These are phyloP conservation scores for Eumacrocentrus americanus DNA, from an alignment of 2,888 invertebrate genomes.

Conservation along the genomic window DNA sequence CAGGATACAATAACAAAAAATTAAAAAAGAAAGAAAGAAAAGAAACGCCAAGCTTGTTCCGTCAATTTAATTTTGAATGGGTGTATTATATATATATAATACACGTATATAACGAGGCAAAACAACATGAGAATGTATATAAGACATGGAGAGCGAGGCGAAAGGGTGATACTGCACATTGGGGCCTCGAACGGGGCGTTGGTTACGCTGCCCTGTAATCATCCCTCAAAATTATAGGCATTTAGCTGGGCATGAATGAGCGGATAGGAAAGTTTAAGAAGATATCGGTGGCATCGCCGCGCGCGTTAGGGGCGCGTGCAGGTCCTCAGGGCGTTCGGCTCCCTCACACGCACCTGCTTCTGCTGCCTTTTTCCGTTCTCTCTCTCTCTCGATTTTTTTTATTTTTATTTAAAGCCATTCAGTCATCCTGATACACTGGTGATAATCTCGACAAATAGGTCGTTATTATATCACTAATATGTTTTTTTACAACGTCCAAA, in stretches of 20 bases:
- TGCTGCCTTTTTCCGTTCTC: slow-evolving; percentile 21
- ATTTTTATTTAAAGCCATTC: background rate
- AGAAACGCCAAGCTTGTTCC: background rate
- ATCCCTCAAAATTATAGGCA: slow-evolving; percentile 59
- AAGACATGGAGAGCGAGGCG: slow-evolving; percentile 5
- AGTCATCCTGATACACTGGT: background rate
- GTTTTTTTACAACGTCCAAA: background rate
- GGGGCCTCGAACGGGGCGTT: slow-evolving; percentile 41
- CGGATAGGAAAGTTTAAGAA: slow-evolving; percentile 55
- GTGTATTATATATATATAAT: slow-evolving; percentile 2
- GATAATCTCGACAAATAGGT: background rate
- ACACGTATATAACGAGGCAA: slow-evolving; percentile 20
- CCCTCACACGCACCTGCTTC: slow-evolving; percentile 40
- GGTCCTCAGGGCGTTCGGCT: slow-evolving; percentile 43
- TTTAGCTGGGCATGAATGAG: slow-evolving; percentile 56
- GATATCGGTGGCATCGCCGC: slow-evolving; percentile 55
- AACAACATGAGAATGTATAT: too few relatives aligned
- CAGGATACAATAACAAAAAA: too few relatives aligned
- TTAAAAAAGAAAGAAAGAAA: background rate
- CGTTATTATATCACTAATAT: background rate
- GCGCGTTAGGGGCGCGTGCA: slow-evolving; percentile 54
- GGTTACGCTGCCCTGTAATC: slow-evolving; percentile 59
- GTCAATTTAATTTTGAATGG: background rate
- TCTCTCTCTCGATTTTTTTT: slow-evolving; percentile 14
- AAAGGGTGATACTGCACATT: slow-evolving; percentile 31